Base-by-base conservation (phyloP, 1,140 invertebrate species). In the Drosophila sulfurigaster region DNA sequence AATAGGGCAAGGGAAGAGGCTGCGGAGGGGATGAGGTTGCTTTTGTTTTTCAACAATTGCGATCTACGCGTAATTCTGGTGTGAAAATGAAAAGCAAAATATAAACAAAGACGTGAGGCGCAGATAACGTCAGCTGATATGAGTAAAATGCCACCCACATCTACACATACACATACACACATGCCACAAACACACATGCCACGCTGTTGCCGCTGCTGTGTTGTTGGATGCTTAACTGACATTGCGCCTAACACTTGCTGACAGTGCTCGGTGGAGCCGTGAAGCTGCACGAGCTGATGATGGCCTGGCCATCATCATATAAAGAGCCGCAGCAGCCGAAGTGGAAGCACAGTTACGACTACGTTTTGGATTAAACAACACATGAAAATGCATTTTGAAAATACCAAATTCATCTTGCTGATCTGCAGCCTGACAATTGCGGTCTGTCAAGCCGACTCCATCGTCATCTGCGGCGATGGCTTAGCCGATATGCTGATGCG, bases 31-130 rank as follows among this genome's bases (percentile, higher is more conserved):
- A 15, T 15, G 41, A 25, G 13, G 35, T 16, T 41, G 64, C 3
- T 11, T 11, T 75, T 66, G 65, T 66, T 76, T 66, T 71, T 64
- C n/a, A 67, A 32, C 65, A 52, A 69, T 69, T 73, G 45, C 69
- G 82, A 82, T 82, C 64, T 69, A 25, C 64, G 79, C 82, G 75
- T 82, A 79, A 86, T 82, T 86, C 57, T 62, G 59, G 59, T 49
- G 56, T 35, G 58, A 43, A 28, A 30, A 41, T 56, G 32, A 56
- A 38, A n/a, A 13, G 35, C 49, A 60, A 46, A 79, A 57, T 20
- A 78, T 82, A 88, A 88, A 82, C 82, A 86, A 87, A 62, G 73
- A 76, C 32, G 15, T 16, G 38, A 43, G 28, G 15, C 5, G 15
- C 49, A 57, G 48, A 69, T 56, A 62, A 52, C 83, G 76, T 74